Base-by-base conservation (phyloP, 2,888 invertebrate species). In the Neoitamus cyanurus region DNA sequence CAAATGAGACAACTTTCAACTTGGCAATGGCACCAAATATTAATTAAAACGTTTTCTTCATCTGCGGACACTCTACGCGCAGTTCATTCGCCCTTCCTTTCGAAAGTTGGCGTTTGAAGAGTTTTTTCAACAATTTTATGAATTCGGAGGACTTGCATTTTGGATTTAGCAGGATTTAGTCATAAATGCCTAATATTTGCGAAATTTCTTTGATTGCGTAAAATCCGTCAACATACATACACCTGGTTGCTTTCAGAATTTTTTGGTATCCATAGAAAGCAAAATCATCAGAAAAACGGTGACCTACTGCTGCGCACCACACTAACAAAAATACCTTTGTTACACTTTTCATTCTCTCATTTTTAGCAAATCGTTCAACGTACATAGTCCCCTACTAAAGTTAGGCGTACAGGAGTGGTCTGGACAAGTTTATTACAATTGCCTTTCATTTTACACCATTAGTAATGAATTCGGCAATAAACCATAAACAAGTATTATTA, bases 1-100 rank as follows among this genome's bases (percentile, higher is more conserved):
- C 5, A 75, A 42, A 42, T 70, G 34, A 58, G 15, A 75, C 42
- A 75, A 37, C 42, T 42, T 75, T 75, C 42, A 75, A 75, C 75
- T 75, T 75, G 75, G 42, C 42, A 75, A 75, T 37, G 42, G 42
- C 37, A 34, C 25, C 42, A 20, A 42, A 42, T 20, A 75, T 75
- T 42, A 75, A 75, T 75, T 25, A 28, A 73, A 73, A 36, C 20
- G 36, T 37, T 75, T 75, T 42, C 42, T 75, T 42, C 13, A 42
- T 36, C 25, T 58, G n/a, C 25, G 25, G 42, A 15, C 7, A 11
- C 13, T 37, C 7, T 37, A 5, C 25, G 20, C 9, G 15, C 58
- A 9, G 58, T 58, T 58, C 58, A 58, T 58, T 58, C 58, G 58
- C 58, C 58, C 58, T 58, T 58, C 58, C 58, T 58, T 58, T 58